Percentiles rank a stretch among this genome's conserved stretches.
Conservation (phyloP, 2,888 invertebrate genomes). For the Magallana nippona region DNA sequence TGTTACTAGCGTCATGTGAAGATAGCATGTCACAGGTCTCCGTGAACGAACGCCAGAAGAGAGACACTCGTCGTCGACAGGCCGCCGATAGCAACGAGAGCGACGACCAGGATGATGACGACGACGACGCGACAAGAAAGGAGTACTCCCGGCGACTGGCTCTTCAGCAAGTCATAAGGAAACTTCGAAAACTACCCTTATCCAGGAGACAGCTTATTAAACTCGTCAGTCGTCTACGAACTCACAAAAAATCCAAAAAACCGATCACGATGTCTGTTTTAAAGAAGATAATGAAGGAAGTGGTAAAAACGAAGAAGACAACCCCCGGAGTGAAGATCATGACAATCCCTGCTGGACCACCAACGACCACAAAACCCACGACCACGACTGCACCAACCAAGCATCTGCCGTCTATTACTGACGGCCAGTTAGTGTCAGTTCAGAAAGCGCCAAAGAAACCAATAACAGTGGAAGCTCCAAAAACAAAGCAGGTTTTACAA, state of each 20-base stretch:
- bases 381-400: background rate
- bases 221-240: background rate
- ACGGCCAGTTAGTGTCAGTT: conserved; percentile 1
- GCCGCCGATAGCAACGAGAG: background rate
- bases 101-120: background rate
- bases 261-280: background rate
- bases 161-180: background rate
- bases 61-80: background rate
- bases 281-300: background rate
- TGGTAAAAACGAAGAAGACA: background rate
- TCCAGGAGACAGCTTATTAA: conserved; percentile 2
- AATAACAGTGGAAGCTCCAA: background rate
- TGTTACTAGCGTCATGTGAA: conserved; percentile 31
- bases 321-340: background rate
- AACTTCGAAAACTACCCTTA: background rate
- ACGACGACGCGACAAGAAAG: background rate
- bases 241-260: background rate
- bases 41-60: conserved; percentile 11
- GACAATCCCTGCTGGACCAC: background rate
- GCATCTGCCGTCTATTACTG: background rate
- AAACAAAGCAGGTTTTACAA: background rate
- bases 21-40: conserved; percentile 1
- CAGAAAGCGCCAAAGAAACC: conserved; percentile 10
- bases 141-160: background rate
- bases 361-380: background rate